Evolutionary conservation across 2,888 invertebrate genomes (phyloP), one percentile per base, ranked within the genome.

Genomic region (Adelphocoris suturalis): DNA sequence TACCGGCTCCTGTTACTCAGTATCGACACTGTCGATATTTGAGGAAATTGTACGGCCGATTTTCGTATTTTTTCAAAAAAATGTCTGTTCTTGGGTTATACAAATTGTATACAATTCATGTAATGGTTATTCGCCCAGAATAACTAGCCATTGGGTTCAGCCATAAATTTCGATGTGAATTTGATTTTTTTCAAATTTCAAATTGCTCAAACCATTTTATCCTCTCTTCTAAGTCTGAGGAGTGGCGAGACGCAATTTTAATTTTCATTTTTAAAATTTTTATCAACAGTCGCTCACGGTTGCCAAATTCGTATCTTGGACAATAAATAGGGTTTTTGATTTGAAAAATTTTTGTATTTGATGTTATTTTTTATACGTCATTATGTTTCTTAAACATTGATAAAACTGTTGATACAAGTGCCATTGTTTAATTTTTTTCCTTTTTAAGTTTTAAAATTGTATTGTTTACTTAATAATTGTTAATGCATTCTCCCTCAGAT

Each of bases 141-240:
- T 82, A 82, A 52, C 48, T 82, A 52, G 82, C 47, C 82, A 82
- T 82, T 82, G 47, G 47, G 82, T 27, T 16, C 14, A 52, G 82
- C 82, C 82, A 52, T 82, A 82, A 52, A 37, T 13, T 81, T 46
- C n/a, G 1, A 57, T 68, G 19, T 13, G 68, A 68, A 68, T 68
- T 68, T 68, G 68, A 68, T 68, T 23, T 52, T 82, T 52, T 23
- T 13, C 13, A 52, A 47, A 52, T 19, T 52, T 82, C 1, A 1
- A 37, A 81, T 82, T 82, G 82, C 82, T 82, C 82, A 82, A 82
- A 52, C 82, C 82, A 82, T 52, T 81, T 52, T 52, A 82, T 82
- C 82, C 82, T 82, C 52, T 80, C 28, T 27, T 52, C 1, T 23
- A 47, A 19, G 47, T 52, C 82, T 52, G 82, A 82, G 82, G 82